These are phyloP conservation scores for Drosophila bunnanda DNA, from an alignment of 2,888 invertebrate species.

Conservation along the genomic window DNA sequence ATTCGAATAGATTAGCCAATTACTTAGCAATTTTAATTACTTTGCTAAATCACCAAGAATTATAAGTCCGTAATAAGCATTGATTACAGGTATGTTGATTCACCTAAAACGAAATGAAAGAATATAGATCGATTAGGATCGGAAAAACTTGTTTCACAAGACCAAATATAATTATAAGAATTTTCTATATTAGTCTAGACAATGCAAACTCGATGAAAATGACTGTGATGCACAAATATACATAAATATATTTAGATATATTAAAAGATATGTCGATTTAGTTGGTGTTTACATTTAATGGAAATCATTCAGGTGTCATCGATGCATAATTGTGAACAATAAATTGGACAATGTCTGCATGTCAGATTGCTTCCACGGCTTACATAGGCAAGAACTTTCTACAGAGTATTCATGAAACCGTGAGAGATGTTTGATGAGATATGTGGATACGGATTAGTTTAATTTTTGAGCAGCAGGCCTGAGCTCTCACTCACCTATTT, in stretches of 20 bases:
- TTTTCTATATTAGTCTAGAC: background rate
- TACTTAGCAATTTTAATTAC: constrained; percentile 64
- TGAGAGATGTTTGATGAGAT: constrained; percentile 11
- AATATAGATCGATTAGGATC: background rate
- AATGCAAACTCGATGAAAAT: background rate
- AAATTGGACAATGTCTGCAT: background rate
- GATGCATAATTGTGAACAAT: background rate
- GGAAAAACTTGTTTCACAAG: background rate
- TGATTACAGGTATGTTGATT: constrained; percentile 83
- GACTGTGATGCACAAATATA: background rate
- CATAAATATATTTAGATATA: background rate
- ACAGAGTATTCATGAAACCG: constrained; percentile 12
- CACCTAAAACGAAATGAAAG: constrained; percentile 76
- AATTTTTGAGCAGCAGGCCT: constrained; percentile 15
- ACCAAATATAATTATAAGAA: background rate
- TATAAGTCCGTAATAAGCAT: constrained; percentile 62
- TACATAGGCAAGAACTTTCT: background rate
- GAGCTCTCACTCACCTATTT: constrained; percentile 36
- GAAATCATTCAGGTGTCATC: background rate
- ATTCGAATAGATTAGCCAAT: constrained; percentile 65
- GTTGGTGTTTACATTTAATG: background rate
- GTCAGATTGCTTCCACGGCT: background rate
- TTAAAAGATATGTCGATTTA: background rate
- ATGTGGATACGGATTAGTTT: constrained; percentile 17
- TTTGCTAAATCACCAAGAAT: constrained; percentile 69